Conservation (phyloP, 1,140 invertebrate genomes). For the Pseudomyrmex sp. region DNA sequence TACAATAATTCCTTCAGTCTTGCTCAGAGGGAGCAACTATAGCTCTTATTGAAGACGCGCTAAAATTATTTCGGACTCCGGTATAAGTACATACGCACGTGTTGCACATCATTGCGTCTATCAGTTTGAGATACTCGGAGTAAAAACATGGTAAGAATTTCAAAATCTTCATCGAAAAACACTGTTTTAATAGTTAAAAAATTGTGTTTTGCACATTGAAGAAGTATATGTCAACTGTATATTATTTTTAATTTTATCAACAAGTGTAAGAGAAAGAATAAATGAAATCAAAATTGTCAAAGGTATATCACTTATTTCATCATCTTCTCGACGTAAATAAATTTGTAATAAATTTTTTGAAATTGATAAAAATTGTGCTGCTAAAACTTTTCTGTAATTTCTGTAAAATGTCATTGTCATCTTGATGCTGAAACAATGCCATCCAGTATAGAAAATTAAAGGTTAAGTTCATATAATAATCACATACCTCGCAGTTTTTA, state of each 20-base stretch:
- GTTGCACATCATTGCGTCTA: no score
- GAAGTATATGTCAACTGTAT: not conserved
- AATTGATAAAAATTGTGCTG: not conserved
- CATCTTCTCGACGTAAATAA: not conserved
- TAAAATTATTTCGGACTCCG: no score
- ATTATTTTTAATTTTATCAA: not conserved
- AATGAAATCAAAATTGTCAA: not conserved
- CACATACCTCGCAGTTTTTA: not conserved
- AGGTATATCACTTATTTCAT: not conserved
- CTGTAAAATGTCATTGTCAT: constrained; percentile 3
- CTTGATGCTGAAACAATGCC: not conserved
- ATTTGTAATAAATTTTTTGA: not conserved
- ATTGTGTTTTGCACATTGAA: not conserved
- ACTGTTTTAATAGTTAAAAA: not conserved
- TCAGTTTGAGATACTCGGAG: no score
- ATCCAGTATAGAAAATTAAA: not conserved
- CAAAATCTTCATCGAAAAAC: not conserved
- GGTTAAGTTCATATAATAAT: constrained; percentile 28
- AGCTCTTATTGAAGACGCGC: no score
- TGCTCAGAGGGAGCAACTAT: no score
- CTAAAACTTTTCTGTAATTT: not conserved
- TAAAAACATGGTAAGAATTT: constrained; percentile 40
- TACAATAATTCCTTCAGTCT: no score
- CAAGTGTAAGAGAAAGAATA: not conserved
- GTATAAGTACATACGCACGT: no score